A percentile compares a stretch with the other conserved stretches of the same genome.
These are phyloP conservation scores for Dryobota labecula DNA, from an alignment of 2,888 invertebrate species.

Conservation along the genomic window DNA sequence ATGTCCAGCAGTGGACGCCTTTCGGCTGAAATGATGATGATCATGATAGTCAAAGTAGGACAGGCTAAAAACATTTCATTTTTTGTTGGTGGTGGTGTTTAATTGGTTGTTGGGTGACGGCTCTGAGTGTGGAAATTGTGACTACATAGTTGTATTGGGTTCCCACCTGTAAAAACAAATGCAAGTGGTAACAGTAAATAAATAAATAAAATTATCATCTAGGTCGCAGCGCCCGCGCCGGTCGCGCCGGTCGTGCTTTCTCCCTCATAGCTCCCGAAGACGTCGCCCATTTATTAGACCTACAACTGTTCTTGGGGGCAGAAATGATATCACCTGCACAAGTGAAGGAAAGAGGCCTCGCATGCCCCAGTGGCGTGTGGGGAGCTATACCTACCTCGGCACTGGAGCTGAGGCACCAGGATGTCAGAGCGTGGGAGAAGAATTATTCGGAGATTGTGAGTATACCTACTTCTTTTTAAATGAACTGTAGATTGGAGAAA, in stretches of 20 bases:
- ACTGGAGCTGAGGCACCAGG: constrained; percentile 95
- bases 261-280: constrained; percentile 98
- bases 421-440: constrained; percentile 94
- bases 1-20: no score
- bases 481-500: background rate
- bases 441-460: constrained; percentile 94
- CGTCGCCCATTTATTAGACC: constrained; percentile 97
- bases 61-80: no score
- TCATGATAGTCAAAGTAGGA: no score
- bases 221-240: constrained; percentile 98
- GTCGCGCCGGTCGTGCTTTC: constrained; percentile 97
- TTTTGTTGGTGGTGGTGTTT: no score
- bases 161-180: no score
- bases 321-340: constrained; percentile 84
- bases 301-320: constrained; percentile 98
- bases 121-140: no score
- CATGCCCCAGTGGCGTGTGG: constrained; percentile 91
- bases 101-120: no score
- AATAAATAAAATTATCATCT: background rate
- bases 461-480: constrained; percentile 51
- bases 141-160: no score
- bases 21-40: no score
- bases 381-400: constrained; percentile 95
- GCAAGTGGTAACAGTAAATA: no score
- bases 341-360: constrained; percentile 71